Evolutionary conservation across 92 coral and sea anemone genomes (phyloP), one percentile per base, ranked within the genome.

Genomic region (Epizoanthus stellaris): DNA sequence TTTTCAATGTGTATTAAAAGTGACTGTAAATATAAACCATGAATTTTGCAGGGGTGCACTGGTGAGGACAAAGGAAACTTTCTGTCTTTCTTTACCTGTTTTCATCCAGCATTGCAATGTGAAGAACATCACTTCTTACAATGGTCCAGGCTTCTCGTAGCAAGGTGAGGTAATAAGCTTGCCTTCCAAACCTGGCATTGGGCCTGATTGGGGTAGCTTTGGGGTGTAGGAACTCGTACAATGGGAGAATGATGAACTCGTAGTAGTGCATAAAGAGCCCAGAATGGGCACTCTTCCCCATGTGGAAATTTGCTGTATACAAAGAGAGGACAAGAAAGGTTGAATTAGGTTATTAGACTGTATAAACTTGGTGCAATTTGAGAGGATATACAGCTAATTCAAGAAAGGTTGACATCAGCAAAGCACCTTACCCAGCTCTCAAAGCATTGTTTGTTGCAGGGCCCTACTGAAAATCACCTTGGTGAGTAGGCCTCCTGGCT

Each of bases 181-280:
- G 86, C 62, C 90, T 57, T 17, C 90, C 90, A 87, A 87, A 87
- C 42, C 72, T 76, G 69, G 71, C 39, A 60, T 87, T 87, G 72
- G 87, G 87, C 40, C 82, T 87, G 56, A 86, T 77, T 36, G 85
- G 85, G 4, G 89, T 86, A 6, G 89, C 86, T 65, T 80, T 77
- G 30, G 85, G 79, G 58, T 85, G 88, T 30, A 85, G 89, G 20
- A 14, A 86, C 21, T 69, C 34, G 34, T 86, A 86, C 45, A 86
- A 57, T 52, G 89, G 80, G 30, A 52, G 61, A 56, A 86, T 30
- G 19, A 79, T 86, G 40, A 56, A 11, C 36, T 86, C 89, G 58
- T 86, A 80, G 47, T 69, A 86, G 66, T 86, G 89, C 30, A 86
- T 77, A 67, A 86, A 86, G 52, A 86, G 7, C 47, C 85, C 85